Base-by-base conservation (phyloP, 2,797 vertebrate genomes). In the Adrianichthys oophorus region DNA sequence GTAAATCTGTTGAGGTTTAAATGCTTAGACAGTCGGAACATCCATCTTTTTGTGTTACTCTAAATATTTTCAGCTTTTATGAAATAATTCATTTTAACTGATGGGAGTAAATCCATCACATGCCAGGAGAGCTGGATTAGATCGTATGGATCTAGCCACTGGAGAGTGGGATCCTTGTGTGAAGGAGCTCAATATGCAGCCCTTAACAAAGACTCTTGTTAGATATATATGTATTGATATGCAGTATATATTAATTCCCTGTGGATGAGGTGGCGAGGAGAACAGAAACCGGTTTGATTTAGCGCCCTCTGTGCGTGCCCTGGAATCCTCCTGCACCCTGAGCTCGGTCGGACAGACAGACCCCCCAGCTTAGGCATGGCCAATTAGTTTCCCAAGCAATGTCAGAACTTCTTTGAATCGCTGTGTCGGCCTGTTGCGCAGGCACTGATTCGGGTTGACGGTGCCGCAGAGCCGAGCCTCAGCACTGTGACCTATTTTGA, bases 371-470 rank as follows among this genome's bases (percentile, higher is more conserved):
- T 89, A 89, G 86, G 82, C 89, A 90, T 82, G 86, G 87, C 90
- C 89, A 92, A 91, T 93, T 91, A 92, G 88, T 85, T 89, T 88
- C 85, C 85, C 87, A 82, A 87, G 85, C 84, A 76, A 84, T 86
- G 90, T 91, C 89, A 90, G 88, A 91, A 83, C 85, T 91, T 85
- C 89, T 92, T 91, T 91, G 88, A 92, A 91, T 87, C 78, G 81
- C 78, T 48, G 62, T 81, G 83, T 89, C 85, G 79, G 76, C 86
- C 86, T 87, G 85, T 88, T 87, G 87, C 83, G 78, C 56, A 65
- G 80, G 58, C 80, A 49, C 86, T 88, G 85, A 90, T 88, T 86
- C 65, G 45, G 73, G 80, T 72, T 89, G 87, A 91, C 85, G 82
- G 76, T 84, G 83, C 78, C 79, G 86, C 87, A 79, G 82, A 80